Conservation (phyloP, 2,888 invertebrate genomes). For the Argyresthia albistria region DNA sequence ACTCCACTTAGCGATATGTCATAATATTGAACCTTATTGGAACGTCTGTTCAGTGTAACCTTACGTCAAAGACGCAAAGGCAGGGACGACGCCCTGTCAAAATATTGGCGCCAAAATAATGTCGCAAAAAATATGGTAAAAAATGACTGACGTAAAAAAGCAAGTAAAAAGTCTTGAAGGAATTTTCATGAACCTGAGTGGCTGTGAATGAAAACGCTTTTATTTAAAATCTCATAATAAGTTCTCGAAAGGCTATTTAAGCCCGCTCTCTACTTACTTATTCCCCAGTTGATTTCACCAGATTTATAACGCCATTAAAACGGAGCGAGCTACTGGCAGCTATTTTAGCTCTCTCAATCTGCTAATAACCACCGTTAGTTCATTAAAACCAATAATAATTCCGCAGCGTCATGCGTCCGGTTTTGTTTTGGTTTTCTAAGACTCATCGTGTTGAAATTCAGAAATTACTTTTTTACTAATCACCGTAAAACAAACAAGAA, state of each 20-base stretch:
- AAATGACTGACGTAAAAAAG: background rate
- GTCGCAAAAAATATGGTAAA: background rate
- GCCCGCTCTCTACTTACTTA: constrained; percentile 24
- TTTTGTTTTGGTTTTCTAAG: constrained; percentile 48
- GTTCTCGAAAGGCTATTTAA: too few species aligned
- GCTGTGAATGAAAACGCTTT: background rate
- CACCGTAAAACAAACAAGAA: constrained; percentile 31
- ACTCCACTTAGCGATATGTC: constrained; percentile 55
- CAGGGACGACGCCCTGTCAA: constrained; percentile 34
- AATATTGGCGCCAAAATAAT: constrained; percentile 44
- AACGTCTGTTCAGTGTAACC: constrained; percentile 37
- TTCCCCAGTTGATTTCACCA: constrained; percentile 37
- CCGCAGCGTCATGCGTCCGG: constrained; percentile 39
- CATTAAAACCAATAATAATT: constrained; percentile 35
- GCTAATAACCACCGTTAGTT: constrained; percentile 50
- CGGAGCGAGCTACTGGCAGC: constrained; percentile 22
- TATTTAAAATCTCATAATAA: background rate
- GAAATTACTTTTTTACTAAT: constrained; percentile 39
- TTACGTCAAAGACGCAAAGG: constrained; percentile 10
- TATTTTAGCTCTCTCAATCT: constrained; percentile 48
- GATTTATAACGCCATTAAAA: constrained; percentile 45
- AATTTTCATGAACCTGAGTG: background rate
- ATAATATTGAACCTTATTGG: constrained; percentile 34
- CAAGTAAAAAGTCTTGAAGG: background rate
- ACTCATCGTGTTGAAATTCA: constrained; percentile 47